Evolutionary conservation across 2,113 vertebrate species (phyloP).

Genomic region (Lipotes vexillifer): DNA sequence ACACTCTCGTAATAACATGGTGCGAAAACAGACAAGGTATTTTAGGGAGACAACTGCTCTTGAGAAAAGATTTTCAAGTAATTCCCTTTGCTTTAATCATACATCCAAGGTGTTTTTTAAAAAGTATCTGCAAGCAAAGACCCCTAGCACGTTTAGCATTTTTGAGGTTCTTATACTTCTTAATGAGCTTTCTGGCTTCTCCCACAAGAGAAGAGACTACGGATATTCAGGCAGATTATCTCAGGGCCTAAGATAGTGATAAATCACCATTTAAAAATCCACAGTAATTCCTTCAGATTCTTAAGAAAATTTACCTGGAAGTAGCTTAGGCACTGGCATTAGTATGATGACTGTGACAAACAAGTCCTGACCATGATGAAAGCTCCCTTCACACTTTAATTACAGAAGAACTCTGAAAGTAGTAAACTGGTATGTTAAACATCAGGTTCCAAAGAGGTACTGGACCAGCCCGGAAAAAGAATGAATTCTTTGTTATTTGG

Average conservation of each 20-base stretch:
- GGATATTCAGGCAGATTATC: neutral
- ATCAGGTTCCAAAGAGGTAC: neutral
- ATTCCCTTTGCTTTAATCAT: neutral
- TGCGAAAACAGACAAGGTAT: neutral
- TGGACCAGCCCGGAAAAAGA: neutral
- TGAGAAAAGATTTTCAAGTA: slow-evolving; percentile 1
- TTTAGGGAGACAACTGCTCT: neutral
- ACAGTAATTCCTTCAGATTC: neutral
- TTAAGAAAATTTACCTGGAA: neutral
- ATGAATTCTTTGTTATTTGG: slow-evolving; percentile 6
- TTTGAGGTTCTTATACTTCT: neutral
- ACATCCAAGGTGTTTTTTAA: neutral
- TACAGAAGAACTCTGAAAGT: neutral
- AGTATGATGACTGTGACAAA: neutral
- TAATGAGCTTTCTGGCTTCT: neutral
- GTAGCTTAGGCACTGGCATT: neutral
- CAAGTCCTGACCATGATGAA: neutral
- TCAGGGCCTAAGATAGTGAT: neutral
- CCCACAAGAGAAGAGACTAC: neutral
- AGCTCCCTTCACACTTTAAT: neutral
- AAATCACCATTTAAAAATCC: neutral
- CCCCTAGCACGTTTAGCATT: neutral
- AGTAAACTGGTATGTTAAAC: neutral
- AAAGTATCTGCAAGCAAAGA: neutral
- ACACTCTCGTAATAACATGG: neutral